Conservation (phyloP, 2,113 vertebrate genomes). For the Colossoma macropomum region DNA sequence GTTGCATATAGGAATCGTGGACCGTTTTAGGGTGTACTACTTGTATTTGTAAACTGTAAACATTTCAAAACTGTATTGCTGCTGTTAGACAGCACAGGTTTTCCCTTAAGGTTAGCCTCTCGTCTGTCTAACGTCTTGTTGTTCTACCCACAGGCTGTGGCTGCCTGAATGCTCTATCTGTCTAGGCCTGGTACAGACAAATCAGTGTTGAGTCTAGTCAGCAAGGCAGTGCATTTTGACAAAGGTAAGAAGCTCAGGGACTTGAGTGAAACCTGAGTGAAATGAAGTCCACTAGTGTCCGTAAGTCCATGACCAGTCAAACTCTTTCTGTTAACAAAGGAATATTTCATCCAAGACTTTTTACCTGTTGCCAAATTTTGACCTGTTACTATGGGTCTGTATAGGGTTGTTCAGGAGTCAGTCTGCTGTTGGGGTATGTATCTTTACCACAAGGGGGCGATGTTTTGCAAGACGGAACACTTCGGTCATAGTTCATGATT, state of each 20-base stretch:
- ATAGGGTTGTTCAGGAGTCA: neutral
- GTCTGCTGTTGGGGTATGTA: conserved; percentile 3
- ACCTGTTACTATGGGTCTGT: neutral
- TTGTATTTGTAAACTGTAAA: conserved; percentile 96
- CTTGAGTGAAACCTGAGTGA: neutral
- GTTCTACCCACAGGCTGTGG: conserved; percentile 69
- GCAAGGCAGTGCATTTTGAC: neutral
- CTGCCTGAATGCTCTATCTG: conserved; percentile 69
- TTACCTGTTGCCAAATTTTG: neutral
- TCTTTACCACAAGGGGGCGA: conserved; percentile 19
- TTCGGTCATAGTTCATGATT: neutral
- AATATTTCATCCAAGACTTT: neutral
- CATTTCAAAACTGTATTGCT: conserved; percentile 80
- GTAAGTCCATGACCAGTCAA: neutral
- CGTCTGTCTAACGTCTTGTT: conserved; percentile 63
- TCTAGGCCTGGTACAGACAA: conserved; percentile 2
- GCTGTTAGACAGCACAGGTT: conserved; percentile 68
- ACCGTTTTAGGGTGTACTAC: conserved; percentile 92
- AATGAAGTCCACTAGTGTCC: neutral
- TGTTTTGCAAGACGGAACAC: neutral
- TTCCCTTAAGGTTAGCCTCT: conserved; percentile 55
- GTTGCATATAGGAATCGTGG: conserved; percentile 90
- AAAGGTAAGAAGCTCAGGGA: neutral
- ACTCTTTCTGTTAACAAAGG: neutral
- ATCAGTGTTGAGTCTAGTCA: conserved; percentile 35